Evolutionary conservation across 2,888 invertebrate genomes (phyloP), one percentile per base, ranked within the genome.

Genomic region (Sericinus montela): DNA sequence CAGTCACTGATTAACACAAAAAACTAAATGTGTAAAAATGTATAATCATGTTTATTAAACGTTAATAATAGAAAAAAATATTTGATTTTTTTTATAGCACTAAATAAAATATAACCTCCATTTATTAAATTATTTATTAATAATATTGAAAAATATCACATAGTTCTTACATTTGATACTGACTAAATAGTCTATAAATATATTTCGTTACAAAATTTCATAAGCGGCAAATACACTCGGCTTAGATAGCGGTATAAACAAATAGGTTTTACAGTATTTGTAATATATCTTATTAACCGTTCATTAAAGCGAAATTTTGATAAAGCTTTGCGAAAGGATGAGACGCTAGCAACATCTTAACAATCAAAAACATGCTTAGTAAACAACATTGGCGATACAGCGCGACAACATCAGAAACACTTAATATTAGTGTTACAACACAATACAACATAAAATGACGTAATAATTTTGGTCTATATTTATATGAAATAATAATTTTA

Each of bases 121-220:
- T 1, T 16, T 38, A 13, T 40, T 57, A 38, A 48, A 41, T 53
- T 71, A 67, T 82, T 82, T 81, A 80, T 77, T 75, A 62, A 63
- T 65, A 72, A 72, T 73, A 68, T 68, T 65, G 43, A 63, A 67
- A 77, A 78, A 81, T 83, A 83, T 83, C 83, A 83, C 83, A 83
- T 74, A 80, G 67, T 75, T 69, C 69, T 75, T 80, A 82, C 65
- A 73, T 72, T 74, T 72, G 67, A 75, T 68, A 66, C 62, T 71
- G 66, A 72, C 72, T 75, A 65, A 67, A 63, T 62, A 65, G 53
- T 57, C 56, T 62, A 65, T 64, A 67, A 65, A 63, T 64, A 63
- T 64, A 66, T 45, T 45, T 38, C 11, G 37, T 35, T 34, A 44
- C 32, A 40, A 34, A 48, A 40, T 13, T 49, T 44, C 11, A 14